Evolutionary conservation across 1,140 invertebrate genomes (phyloP).

Genomic region (Lordiphosa collinella): DNA sequence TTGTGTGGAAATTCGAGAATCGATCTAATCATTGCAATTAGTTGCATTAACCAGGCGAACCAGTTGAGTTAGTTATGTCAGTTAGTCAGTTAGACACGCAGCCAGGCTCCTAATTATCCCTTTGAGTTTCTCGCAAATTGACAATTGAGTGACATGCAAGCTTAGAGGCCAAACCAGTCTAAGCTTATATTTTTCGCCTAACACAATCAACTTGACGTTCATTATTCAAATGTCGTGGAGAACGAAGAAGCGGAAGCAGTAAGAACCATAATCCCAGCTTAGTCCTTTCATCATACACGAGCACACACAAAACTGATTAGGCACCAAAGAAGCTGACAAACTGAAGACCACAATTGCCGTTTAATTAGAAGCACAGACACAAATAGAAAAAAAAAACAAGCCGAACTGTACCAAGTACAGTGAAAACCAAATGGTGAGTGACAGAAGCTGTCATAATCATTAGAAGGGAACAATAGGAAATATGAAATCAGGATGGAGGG

Average conservation of each 20-base stretch:
- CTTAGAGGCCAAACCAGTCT: constrained; percentile 23
- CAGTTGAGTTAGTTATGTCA: constrained; percentile 16
- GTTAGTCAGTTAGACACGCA: constrained; percentile 15
- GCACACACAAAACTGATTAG: constrained; percentile 48
- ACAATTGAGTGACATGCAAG: constrained; percentile 46
- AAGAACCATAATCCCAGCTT: constrained; percentile 49
- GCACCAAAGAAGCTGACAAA: constrained; percentile 25
- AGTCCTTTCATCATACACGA: constrained; percentile 41
- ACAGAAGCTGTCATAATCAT: constrained; percentile 53
- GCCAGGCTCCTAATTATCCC: constrained; percentile 21
- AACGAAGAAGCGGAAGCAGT: constrained; percentile 11
- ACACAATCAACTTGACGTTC: constrained; percentile 48
- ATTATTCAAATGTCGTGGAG: constrained; percentile 56
- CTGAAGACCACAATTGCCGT: constrained; percentile 49
- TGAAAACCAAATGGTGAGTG: constrained; percentile 14
- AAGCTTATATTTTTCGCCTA: constrained; percentile 50
- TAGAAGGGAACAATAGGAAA: not conserved
- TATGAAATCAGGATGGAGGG: not conserved
- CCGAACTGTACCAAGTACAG: constrained; percentile 11
- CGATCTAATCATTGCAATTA: constrained; percentile 69
- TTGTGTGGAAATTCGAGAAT: constrained; percentile 14
- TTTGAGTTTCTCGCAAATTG: constrained; percentile 35
- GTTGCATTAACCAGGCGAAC: constrained; percentile 49
- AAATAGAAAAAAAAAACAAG: constrained; percentile 11
- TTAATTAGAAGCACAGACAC: constrained; percentile 45